Evolutionary conservation across 2,888 invertebrate species (phyloP).

Genomic region (Amphiduros pacificus): DNA sequence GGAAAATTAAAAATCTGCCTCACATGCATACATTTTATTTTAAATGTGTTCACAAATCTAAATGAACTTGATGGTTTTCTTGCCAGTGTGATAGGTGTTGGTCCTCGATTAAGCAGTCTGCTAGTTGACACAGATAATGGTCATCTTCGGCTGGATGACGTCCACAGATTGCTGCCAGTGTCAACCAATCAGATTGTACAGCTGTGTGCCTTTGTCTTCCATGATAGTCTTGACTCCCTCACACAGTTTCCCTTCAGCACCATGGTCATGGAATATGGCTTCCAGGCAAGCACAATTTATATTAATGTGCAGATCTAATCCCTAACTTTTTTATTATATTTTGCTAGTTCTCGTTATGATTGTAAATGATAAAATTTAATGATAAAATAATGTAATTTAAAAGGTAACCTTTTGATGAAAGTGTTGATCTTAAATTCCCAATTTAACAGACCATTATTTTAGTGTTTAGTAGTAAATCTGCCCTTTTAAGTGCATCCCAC

Average conservation of each 20-base stretch:
- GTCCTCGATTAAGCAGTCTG: slow-evolving; percentile 65
- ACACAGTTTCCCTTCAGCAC: slow-evolving; percentile 63
- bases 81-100: slow-evolving; percentile 64
- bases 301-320: too few relatives aligned
- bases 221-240: slow-evolving; percentile 40
- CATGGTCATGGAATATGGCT: slow-evolving; percentile 66
- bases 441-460: too few relatives aligned
- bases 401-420: too few relatives aligned
- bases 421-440: too few relatives aligned
- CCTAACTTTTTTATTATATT: too few relatives aligned
- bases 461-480: too few relatives aligned
- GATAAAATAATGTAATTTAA: too few relatives aligned
- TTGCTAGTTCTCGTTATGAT: too few relatives aligned
- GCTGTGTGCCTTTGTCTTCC: slow-evolving; percentile 53
- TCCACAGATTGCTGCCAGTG: slow-evolving; percentile 41
- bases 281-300: too few relatives aligned
- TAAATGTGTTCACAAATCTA: background rate
- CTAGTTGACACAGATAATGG: slow-evolving; percentile 56
- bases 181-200: slow-evolving; percentile 42
- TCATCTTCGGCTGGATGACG: slow-evolving; percentile 37
- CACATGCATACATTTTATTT: background rate
- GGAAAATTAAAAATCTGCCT: too few relatives aligned
- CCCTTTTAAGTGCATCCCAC: too few relatives aligned
- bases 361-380: too few relatives aligned
- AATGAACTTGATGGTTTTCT: background rate